Percentiles rank a stretch among this genome's conserved stretches.
Evolutionary conservation across 2,113 vertebrate species (phyloP).

Genomic region (Gila orcuttii): DNA sequence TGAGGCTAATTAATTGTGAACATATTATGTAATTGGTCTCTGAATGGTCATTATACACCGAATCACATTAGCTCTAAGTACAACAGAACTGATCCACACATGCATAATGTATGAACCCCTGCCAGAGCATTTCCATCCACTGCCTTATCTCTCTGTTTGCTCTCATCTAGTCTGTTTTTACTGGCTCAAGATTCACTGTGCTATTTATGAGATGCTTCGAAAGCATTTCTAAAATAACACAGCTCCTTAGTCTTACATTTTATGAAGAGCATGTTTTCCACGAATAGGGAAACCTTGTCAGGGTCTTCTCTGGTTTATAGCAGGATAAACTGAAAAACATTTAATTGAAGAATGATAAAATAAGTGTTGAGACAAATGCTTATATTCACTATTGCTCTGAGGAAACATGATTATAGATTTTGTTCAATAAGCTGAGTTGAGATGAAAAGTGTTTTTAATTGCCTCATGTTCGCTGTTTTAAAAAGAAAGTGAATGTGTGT

Average conservation of each 20-base stretch:
- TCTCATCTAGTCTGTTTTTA: conserved; percentile 23
- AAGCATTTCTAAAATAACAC: conserved; percentile 33
- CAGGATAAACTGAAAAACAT: not conserved
- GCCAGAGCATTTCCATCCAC: not conserved
- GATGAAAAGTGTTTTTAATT: not conserved
- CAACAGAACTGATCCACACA: conserved; percentile 26
- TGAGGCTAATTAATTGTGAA: conserved; percentile 30
- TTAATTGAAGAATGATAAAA: not conserved
- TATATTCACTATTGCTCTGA: not conserved
- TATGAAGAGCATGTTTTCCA: not conserved
- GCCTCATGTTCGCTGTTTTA: not conserved
- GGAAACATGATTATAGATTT: not conserved
- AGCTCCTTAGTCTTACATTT: conserved; percentile 4
- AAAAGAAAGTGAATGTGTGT: not conserved
- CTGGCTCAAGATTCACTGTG: conserved; percentile 15
- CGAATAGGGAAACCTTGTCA: not conserved
- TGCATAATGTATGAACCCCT: conserved; percentile 27
- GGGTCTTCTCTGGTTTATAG: not conserved
- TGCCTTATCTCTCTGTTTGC: not conserved
- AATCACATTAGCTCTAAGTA: conserved; percentile 23
- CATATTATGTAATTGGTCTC: conserved; percentile 40
- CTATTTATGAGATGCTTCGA: conserved; percentile 7
- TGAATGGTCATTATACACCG: conserved; percentile 20
- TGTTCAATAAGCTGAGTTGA: not conserved
- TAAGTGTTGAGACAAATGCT: not conserved